Conservation (phyloP, 2,113 vertebrate species). For the Narcine bancroftii region DNA sequence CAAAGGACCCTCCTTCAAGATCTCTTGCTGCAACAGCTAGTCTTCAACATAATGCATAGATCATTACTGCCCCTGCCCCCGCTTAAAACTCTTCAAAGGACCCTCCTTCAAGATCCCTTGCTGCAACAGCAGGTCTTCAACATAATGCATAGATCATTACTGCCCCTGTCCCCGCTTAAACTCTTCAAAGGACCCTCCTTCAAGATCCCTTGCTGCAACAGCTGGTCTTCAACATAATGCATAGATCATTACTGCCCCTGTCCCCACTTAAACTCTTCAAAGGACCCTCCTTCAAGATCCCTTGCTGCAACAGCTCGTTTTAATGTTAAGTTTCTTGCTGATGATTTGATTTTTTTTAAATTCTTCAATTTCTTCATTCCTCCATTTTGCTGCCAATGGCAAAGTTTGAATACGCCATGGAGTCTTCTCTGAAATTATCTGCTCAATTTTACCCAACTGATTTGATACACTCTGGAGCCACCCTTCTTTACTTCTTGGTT, state of each 20-base stretch:
- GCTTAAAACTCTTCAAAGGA: not conserved
- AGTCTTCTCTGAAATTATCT: not conserved
- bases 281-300: too few species aligned
- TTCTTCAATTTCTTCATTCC: not conserved
- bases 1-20: not conserved
- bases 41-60: not conserved
- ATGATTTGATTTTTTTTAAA: not conserved
- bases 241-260: not conserved
- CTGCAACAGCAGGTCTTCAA: not conserved
- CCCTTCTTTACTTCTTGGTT: not conserved
- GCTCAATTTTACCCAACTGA: constrained; percentile 1
- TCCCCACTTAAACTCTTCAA: not conserved
- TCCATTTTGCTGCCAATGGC: not conserved
- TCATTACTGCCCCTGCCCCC: not conserved
- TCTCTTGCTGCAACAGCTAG: not conserved
- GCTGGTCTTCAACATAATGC: not conserved
- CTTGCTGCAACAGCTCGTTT: too few species aligned
- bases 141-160: too few species aligned
- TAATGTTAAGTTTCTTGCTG: not conserved
- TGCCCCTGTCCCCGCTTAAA: not conserved
- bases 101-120: not conserved
- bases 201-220: not conserved
- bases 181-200: not conserved
- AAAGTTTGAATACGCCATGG: not conserved
- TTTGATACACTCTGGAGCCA: not conserved